These are phyloP conservation scores for Amazona guildingii DNA, from an alignment of 2,113 vertebrate species.

Conservation along the genomic window DNA sequence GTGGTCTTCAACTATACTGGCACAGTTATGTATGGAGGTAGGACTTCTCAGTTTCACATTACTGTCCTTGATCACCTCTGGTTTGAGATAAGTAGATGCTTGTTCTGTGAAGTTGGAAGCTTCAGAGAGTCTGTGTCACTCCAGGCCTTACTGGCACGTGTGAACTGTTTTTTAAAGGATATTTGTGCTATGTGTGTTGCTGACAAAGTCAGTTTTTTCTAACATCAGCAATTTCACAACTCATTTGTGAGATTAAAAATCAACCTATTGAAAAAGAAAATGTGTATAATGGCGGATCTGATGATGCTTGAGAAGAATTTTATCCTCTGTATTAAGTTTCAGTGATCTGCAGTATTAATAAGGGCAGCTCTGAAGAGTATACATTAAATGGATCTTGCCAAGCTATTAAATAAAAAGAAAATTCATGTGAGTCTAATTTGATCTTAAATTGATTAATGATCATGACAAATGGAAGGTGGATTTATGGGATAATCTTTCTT, in stretches of 20 bases:
- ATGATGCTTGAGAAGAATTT: not conserved
- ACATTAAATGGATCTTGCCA: not conserved
- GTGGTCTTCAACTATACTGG: conserved; percentile 99
- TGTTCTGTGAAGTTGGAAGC: not conserved
- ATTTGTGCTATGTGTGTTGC: not conserved
- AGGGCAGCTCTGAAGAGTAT: not conserved
- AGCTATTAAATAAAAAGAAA: not conserved
- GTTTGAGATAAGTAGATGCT: not conserved
- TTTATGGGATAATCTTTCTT: not conserved
- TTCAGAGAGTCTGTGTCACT: not conserved
- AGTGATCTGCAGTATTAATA: not conserved
- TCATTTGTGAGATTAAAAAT: conserved; percentile 7
- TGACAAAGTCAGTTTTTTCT: conserved; percentile 13
- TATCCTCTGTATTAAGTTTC: not conserved
- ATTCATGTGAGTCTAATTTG: not conserved
- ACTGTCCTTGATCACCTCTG: not conserved
- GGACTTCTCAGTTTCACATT: not conserved
- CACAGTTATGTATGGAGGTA: conserved; percentile 99
- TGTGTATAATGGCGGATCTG: not conserved
- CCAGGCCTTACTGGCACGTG: not conserved
- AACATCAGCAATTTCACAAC: not conserved
- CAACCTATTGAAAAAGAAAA: not conserved
- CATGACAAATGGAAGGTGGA: not conserved
- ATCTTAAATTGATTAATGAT: not conserved
- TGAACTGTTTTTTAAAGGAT: not conserved